Base-by-base conservation (phyloP, 2,113 vertebrate genomes). In the Atherinomorus stipes region DNA sequence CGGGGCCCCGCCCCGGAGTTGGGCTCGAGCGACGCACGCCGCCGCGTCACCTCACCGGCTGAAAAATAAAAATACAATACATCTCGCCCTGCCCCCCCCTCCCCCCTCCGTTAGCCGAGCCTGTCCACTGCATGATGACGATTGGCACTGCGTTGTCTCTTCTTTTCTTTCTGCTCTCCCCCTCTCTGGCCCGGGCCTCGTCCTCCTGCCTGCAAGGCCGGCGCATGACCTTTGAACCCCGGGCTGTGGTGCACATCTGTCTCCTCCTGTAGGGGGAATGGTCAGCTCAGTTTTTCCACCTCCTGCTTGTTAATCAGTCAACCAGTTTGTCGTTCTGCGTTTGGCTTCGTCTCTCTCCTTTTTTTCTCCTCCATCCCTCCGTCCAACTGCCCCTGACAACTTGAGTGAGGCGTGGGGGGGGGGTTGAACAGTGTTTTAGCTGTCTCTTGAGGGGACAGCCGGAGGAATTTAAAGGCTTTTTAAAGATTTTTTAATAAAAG, bases 81-180 rank as follows among this genome's bases (percentile, higher is more conserved):
- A 86, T 80, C 84, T 88, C 71, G 94, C 93, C 94, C 94, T 93
- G 94, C 90, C 90, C 85, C 89, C 31, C 31, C 31, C 28, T 28
- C 28, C 31, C 31, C 31, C 8, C 31, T 34, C 31, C 81, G 53
- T 86, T 88, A 89, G 88, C 80, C 66, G 44, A 90, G 89, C 85
- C 86, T 89, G 91, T 93, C 94, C 93, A 93, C 88, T 95, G 95
- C 93, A 94, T 95, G 94, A 95, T 94, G 96, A 95, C 93, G 85
- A 94, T 91, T 95, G 88, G 79, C 91, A 64, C 89, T 89, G 95
- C 92, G 73, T 87, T 91, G 71, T 92, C 91, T 93, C 91, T 94
- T 93, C 93, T 94, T 75, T 84, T 57, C 50, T 88, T 85, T 85
- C 64, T 69, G 64, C 92, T 92, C 93, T 89, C 91, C 92, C 82